Base-by-base conservation (phyloP, 1,140 invertebrate species). In the Drosophila nebulosa region DNA sequence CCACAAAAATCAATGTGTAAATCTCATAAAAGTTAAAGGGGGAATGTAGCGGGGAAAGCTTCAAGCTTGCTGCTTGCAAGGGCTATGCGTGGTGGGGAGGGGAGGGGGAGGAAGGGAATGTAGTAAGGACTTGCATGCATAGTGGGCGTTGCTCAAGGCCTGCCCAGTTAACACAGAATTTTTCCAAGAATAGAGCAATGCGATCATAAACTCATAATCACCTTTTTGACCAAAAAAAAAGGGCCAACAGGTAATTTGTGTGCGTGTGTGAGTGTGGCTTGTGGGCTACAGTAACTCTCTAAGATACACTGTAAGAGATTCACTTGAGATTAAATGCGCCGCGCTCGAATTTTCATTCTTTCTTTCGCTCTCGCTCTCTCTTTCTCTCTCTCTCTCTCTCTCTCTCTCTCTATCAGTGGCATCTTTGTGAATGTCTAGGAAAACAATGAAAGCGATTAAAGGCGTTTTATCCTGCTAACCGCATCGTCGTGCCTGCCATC, bases 141-240 rank as follows among this genome's bases (percentile, higher is more conserved):
- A n/a, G 39, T 1, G 12, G 46, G 24, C 36, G 51, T 58, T 50
- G 16, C 18, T 32, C 7, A 62, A 46, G 55, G 69, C 39, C 39
- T 46, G 39, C 39, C 39, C 39, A 46, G 39, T 21, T 46, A 46
- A 46, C 39, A 46, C 52, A 30, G 26, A 60, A 53, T 35, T 67
- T 74, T 74, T 74, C 70, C 63, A n/a, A 7, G 14, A 39, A 60
- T 59, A 56, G 42, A 21, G 46, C 36, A 59, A 22, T 42, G 30
- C 51, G 6, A 76, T 88, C 79, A 79, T 88, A 89, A 88, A 89
- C 85, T 89, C 84, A 88, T 89, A 84, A 88, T 89, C 68, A 88
- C 79, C 79, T 71, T 35, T 24, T 53, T 26, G 6, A n/a, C 26
- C 22, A 36, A 57, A 71, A 69, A 36, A 57, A 71, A 69, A 50